Evolutionary conservation across 2,113 vertebrate species (phyloP), one percentile per base, ranked within the genome.

Genomic region (Dromiciops gliroides): DNA sequence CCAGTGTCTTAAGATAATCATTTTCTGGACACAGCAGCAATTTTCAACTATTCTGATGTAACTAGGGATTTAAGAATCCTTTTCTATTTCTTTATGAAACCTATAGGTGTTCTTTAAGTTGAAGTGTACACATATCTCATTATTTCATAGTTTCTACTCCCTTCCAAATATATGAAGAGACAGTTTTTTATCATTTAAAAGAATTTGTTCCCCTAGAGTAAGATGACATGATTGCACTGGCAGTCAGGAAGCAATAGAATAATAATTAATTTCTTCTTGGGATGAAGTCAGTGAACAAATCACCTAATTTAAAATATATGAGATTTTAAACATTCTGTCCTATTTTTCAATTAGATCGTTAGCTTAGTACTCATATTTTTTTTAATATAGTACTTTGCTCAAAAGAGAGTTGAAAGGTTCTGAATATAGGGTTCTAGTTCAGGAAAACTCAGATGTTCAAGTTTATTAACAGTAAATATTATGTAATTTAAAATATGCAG

Each of bases 181-280:
- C 51, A 31, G 48, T 89, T 93, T 93, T 52, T 93, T 50, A 28
- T 60, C 50, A 93, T 49, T 25, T 92, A 23, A 0, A 91, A 93
- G 22, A 44, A 56, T 93, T 94, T 89, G 12, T 37, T 94, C 28
- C 60, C 93, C 50, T 25, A 75, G 92, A 95, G 51, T 89, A 16
- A 4, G 31, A 83, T n/a, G 23, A 11, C 51, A 83, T n/a, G 92
- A 94, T 51, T 28, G 16, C 44, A 93, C 90, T 90, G 67, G 67
- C 7, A 83, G 67, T 83, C 67, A 83, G 67, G 16, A 95, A 37
- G 44, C 26, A 93, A 37, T n/a, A 88, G 26, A 48, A 90, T 51
- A 11, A 56, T 52, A 37, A 48, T 83, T 93, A 60, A 2, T 48
- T 96, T 67, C 26, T 88, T 94, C 92, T 94, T 96, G 51, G 52